Conservation (phyloP, 2,888 invertebrate genomes). For the Adelognathus sp. region DNA sequence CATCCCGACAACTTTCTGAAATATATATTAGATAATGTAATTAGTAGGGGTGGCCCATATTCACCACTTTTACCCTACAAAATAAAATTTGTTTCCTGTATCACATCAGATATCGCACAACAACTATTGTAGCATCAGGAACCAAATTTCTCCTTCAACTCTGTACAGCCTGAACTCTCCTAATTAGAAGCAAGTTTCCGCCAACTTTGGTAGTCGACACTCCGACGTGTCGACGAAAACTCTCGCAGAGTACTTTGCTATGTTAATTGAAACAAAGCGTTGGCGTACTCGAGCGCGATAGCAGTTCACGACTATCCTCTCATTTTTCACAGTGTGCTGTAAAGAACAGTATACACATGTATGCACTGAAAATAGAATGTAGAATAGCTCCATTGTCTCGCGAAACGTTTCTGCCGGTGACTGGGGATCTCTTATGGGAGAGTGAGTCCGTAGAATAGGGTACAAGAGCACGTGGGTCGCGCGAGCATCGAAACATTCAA, state of each 20-base stretch:
- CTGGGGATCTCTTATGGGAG: conserved; percentile 9
- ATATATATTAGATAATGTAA: too few species aligned
- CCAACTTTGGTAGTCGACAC: neutral
- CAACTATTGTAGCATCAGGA: neutral
- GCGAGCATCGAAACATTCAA: conserved; percentile 12
- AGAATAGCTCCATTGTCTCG: conserved; percentile 31
- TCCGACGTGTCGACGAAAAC: neutral
- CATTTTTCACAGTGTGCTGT: neutral
- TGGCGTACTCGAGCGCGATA: conserved; percentile 17
- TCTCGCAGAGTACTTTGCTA: conserved; percentile 26
- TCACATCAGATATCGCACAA: neutral
- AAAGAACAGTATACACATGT: neutral
- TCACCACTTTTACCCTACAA: neutral
- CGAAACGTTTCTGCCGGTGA: conserved; percentile 27
- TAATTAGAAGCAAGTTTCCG: neutral
- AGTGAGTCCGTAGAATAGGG: conserved; percentile 18
- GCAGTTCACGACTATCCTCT: conserved; percentile 21
- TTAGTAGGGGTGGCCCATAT: neutral
- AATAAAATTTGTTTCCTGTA: neutral
- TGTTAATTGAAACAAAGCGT: conserved; percentile 49
- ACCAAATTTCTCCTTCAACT: neutral
- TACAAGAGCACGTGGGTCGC: conserved; percentile 35
- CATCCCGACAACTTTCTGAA: too few species aligned
- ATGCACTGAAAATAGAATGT: neutral
- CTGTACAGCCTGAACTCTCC: neutral